Conservation (phyloP, 2,113 vertebrate genomes). For the Dromas ardeola region DNA sequence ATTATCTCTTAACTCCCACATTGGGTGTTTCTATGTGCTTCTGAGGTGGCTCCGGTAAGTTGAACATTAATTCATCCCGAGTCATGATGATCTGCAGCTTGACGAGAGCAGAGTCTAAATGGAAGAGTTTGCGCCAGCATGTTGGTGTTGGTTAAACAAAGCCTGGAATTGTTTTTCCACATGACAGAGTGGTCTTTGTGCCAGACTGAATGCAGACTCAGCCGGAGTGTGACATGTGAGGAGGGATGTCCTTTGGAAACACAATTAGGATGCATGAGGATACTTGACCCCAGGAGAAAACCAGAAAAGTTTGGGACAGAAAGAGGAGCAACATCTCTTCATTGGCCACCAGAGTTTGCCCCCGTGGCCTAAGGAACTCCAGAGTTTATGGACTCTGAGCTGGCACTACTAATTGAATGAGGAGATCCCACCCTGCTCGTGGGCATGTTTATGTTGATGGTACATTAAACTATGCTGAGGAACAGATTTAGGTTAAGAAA, state of each 20-base stretch:
- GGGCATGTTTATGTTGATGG: neutral
- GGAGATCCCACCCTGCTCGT: neutral
- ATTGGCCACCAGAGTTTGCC: neutral
- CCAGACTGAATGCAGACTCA: neutral
- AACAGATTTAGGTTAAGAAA: neutral
- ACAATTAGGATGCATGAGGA: neutral
- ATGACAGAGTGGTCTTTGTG: neutral
- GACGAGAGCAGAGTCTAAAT: neutral
- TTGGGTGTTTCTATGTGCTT: neutral
- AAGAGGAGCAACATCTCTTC: accelerated
- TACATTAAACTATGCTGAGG: neutral
- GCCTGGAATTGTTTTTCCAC: neutral
- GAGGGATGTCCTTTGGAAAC: neutral
- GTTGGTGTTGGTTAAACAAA: neutral
- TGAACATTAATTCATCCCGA: neutral
- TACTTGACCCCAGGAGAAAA: neutral
- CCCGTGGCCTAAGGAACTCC: neutral
- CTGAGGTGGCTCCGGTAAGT: neutral
- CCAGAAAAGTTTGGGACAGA: neutral
- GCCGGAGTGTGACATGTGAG: neutral
- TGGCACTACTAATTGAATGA: neutral
- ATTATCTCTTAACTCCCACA: neutral
- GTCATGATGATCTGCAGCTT: neutral
- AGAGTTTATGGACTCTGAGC: neutral
- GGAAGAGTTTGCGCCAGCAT: neutral